Base-by-base conservation (phyloP, 2,888 invertebrate genomes). In the Orchesellides sinensis region DNA sequence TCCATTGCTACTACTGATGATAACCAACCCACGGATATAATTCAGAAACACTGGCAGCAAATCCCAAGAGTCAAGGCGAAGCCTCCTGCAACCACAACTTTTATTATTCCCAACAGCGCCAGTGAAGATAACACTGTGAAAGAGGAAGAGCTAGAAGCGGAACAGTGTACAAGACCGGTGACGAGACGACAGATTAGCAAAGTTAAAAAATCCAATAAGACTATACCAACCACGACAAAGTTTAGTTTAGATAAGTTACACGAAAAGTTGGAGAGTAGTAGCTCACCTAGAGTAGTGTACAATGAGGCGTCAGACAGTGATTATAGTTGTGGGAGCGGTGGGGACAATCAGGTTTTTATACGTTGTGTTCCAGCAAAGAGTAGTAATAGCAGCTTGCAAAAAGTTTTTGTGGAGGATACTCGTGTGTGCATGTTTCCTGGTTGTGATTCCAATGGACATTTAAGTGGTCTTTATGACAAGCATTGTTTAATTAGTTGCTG, bases 401-500 rank as follows among this genome's bases (percentile, higher is more conserved):
- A 72, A 72, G 65, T 81, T 19, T 25, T 79, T 8, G 85, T 84
- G 8, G 84, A 85, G 21, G 88, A 88, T 68, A 86, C 49, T 56
- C 82, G 82, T n/a, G 75, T 82, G 0, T 82, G 82, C 29, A 82
- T 82, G 82, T 92, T 98, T 10, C 94, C 96, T 69, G 95, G 92
- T 5, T 98, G 95, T 73, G 96, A 97, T 89, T 97, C 97, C 0
- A 92, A 92, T 1, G 98, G 97, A 63, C 97, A 97, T 91, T 91
- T 97, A 5, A 95, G 96, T 83, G 97, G 97, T 12, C 93, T 93
- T 89, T 92, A 93, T 84, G 93, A 94, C 2, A 93, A 92, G 27
- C 98, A 98, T 91, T 96, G 97, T 90, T 95, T 97, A 0, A 92
- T 96, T 83, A 96, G 97, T 90, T 96, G 96, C 23, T 98, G 98